Percentiles rank a stretch among this genome's conserved stretches.
Conservation (phyloP, 2,113 vertebrate genomes). For the Serinus canaria region DNA sequence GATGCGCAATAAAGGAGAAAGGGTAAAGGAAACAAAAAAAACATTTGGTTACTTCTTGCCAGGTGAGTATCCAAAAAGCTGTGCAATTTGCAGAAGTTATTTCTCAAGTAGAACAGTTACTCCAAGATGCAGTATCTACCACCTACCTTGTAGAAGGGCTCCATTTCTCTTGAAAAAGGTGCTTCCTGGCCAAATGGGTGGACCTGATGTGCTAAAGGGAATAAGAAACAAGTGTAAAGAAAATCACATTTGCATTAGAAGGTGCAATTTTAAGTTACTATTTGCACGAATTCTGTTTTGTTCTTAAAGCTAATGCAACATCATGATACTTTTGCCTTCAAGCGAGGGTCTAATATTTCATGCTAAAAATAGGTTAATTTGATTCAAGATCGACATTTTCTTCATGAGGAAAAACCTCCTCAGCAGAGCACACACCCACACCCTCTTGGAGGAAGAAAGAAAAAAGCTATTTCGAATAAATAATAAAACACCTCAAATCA, state of each 20-base stretch:
- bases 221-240: conserved; percentile 59
- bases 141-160: conserved; percentile 95
- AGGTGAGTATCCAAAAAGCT: background rate
- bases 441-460: background rate
- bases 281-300: background rate
- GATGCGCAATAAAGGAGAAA: background rate
- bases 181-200: conserved; percentile 95
- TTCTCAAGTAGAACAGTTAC: background rate
- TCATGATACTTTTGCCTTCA: background rate
- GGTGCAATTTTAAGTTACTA: background rate
- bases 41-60: background rate
- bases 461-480: background rate
- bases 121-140: background rate
- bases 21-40: conserved; percentile 24
- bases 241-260: background rate
- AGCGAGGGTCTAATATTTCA: background rate
- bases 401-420: background rate
- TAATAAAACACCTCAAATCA: background rate
- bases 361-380: conserved; percentile 16
- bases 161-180: conserved; percentile 97
- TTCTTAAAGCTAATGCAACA: background rate
- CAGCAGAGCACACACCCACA: background rate
- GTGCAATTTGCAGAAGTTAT: background rate
- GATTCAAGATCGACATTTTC: conserved; percentile 8
- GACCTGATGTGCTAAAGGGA: conserved; percentile 83